These are phyloP conservation scores for Platynereis dumerilii DNA, from an alignment of 2,888 invertebrate genomes.

Conservation along the genomic window DNA sequence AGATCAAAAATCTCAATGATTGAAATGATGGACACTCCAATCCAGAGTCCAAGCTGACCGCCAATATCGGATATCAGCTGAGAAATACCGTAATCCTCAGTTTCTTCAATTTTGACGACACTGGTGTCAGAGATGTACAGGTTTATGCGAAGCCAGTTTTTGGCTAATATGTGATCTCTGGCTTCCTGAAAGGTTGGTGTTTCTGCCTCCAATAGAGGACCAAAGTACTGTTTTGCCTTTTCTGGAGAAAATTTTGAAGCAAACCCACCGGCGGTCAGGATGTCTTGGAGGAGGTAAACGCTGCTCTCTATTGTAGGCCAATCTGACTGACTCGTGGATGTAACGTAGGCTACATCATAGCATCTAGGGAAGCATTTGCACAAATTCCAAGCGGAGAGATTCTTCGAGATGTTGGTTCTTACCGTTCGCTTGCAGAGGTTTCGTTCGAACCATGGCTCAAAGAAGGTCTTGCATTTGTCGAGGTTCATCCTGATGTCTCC, in stretches of 20 bases:
- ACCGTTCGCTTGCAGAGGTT: conserved; percentile 17
- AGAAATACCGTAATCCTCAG: conserved; percentile 19
- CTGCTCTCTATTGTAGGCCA: conserved; percentile 23
- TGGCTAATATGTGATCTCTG: neutral
- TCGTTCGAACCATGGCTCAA: conserved; percentile 17
- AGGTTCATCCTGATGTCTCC: conserved; percentile 8
- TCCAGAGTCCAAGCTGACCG: conserved; percentile 26
- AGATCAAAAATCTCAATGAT: conserved; percentile 21
- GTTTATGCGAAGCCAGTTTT: conserved; percentile 53
- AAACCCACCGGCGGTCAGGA: conserved; percentile 14
- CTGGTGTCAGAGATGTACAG: conserved; percentile 56
- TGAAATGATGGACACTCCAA: conserved; percentile 24
- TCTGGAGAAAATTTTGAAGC: neutral
- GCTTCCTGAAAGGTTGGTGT: conserved; percentile 6
- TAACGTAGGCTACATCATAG: conserved; percentile 14
- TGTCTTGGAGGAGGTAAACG: conserved; percentile 4
- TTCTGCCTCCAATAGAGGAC: neutral
- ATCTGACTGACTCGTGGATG: conserved; percentile 14
- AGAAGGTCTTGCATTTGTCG: conserved; percentile 6
- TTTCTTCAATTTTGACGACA: conserved; percentile 30
- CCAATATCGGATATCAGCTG: conserved; percentile 25
- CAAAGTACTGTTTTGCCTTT: conserved; percentile 16
- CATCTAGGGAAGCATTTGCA: conserved; percentile 24
- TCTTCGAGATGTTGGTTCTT: conserved; percentile 22
- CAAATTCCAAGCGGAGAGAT: conserved; percentile 24